Evolutionary conservation across 2,797 vertebrate species (phyloP).

Genomic region (Halcyon badia): DNA sequence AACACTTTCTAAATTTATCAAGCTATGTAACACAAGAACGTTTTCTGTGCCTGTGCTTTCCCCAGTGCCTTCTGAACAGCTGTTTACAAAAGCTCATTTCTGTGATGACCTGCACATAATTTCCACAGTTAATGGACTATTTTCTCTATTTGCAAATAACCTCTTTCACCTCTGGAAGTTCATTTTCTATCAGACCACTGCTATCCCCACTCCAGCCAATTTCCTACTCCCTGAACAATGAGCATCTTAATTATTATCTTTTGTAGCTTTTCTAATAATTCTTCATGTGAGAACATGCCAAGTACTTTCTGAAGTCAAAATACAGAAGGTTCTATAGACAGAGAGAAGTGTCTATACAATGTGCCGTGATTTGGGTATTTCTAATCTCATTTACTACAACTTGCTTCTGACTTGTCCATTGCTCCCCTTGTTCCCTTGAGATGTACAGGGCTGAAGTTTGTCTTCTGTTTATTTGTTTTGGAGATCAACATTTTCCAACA

Average conservation of each 20-base stretch:
- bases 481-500: background rate
- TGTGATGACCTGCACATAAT: background rate
- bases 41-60: background rate
- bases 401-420: background rate
- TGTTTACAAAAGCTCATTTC: background rate
- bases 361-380: background rate
- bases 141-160: background rate
- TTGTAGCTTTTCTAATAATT: background rate
- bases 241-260: rapidly evolving
- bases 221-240: background rate
- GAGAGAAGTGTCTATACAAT: background rate
- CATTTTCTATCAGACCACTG: background rate
- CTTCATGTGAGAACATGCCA: rapidly evolving
- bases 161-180: background rate
- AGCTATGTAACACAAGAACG: background rate
- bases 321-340: background rate
- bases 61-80: background rate
- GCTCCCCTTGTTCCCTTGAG: background rate
- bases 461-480: background rate
- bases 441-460: background rate
- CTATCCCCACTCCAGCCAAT: background rate
- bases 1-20: background rate
- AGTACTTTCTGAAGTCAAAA: background rate
- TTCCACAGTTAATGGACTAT: background rate
- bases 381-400: background rate